Base-by-base conservation (phyloP, 2,113 vertebrate species). In the Mola mola region DNA sequence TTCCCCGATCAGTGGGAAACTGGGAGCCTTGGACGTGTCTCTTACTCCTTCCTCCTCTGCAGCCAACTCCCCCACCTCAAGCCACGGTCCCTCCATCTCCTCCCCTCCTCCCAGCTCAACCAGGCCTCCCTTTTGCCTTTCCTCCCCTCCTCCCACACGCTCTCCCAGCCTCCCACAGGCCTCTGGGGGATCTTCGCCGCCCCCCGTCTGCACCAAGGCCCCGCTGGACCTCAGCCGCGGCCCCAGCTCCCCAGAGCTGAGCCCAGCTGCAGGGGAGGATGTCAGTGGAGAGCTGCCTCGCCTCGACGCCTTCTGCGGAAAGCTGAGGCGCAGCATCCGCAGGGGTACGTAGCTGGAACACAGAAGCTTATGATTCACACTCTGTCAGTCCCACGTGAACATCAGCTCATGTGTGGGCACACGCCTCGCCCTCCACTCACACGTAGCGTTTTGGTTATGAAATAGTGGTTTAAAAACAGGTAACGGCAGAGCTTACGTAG, bases 251-350 rank as follows among this genome's bases (percentile, higher is more conserved):
- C 93, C 94, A 0, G 95, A 96, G 44, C 93, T 92, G 75, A 94
- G 91, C 70, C 92, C 93, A 0, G 86, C 89, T 12, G 80, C 89
- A 0, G 51, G 79, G 6, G 95, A 95, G 57, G 95, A 95, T 33
- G 62, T 77, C 58, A 70, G 85, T 62, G 84, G 91, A 17, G 95
- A 95, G 77, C 92, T 94, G 49, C 94, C 95, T 1, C 93, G 93
- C 0, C 38, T 95, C 52, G 94, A 96, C 52, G 93, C 87, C 48
- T 86, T 95, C 74, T 96, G 93, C 73, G 94, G 95, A 78, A 95
- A 95, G 79, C 90, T 96, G 72, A 90, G 94, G 64, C 90, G 95
- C 79, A 97, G 94, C 87, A 93, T 97, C 84, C 93, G 93, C 72
- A 91, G 94, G 89, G 94, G 96, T 96, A 57, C 0, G 82, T 33